These are phyloP conservation scores for Eilema depressum DNA, from an alignment of 2,888 invertebrate genomes.

Conservation along the genomic window DNA sequence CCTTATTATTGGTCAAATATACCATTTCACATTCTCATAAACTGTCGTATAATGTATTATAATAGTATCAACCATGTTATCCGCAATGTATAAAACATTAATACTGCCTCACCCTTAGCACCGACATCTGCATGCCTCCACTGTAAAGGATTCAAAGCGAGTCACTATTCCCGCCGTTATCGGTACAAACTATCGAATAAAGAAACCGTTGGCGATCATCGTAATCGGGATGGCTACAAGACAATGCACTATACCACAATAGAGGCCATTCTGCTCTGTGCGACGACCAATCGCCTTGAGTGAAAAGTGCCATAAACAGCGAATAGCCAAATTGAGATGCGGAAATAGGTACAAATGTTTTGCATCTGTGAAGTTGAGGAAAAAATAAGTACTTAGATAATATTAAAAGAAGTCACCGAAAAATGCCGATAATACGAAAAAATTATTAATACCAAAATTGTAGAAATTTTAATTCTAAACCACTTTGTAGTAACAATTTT, in stretches of 20 bases:
- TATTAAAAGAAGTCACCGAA: no score
- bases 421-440: no score
- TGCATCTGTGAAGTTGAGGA: conserved; percentile 54
- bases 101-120: neutral
- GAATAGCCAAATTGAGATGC: conserved; percentile 61
- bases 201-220: conserved; percentile 51
- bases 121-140: conserved; percentile 13
- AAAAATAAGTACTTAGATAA: neutral
- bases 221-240: conserved; percentile 62
- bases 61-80: neutral
- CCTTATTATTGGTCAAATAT: neutral
- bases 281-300: conserved; percentile 81
- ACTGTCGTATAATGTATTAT: neutral
- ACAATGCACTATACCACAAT: conserved; percentile 74
- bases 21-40: neutral
- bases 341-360: conserved; percentile 54
- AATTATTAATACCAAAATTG: no score
- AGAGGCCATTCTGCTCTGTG: conserved; percentile 66
- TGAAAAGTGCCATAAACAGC: conserved; percentile 84
- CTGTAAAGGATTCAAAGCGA: conserved; percentile 26
- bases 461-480: no score
- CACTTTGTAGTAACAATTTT: no score
- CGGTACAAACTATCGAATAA: conserved; percentile 55
- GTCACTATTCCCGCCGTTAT: conserved; percentile 47
- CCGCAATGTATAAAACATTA: neutral